Percentiles rank a stretch among this genome's conserved stretches.
These are phyloP conservation scores for Eurosta solidaginis DNA, from an alignment of 1,140 invertebrate genomes.

Conservation along the genomic window DNA sequence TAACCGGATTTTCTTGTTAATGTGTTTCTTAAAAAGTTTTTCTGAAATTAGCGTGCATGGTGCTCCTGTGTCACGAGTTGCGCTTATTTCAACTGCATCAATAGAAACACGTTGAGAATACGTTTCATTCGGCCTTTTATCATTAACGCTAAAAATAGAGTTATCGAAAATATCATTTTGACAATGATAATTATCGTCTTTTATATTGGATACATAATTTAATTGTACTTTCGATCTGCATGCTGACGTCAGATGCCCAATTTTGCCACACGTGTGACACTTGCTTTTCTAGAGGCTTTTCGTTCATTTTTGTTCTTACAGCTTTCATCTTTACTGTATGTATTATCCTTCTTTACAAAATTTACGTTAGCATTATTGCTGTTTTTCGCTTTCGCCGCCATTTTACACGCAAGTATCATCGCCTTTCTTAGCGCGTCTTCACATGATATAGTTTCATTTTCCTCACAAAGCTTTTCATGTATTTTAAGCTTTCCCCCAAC, in stretches of 20 bases:
- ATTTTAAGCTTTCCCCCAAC: slow-evolving; percentile 7
- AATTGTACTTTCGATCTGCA: neutral
- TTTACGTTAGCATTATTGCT: neutral
- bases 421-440: slow-evolving; percentile 29
- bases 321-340: neutral
- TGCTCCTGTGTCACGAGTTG: slow-evolving; percentile 1
- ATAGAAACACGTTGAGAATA: slow-evolving; percentile 10
- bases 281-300: neutral
- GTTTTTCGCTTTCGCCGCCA: too few species aligned
- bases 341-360: neutral
- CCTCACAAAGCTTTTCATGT: slow-evolving; percentile 28
- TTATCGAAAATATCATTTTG: slow-evolving; percentile 18
- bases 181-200: neutral
- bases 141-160: slow-evolving; percentile 25
- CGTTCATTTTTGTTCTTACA: slow-evolving; percentile 6
- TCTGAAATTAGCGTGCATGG: slow-evolving; percentile 31
- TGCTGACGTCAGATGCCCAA: slow-evolving; percentile 24
- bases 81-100: slow-evolving; percentile 7
- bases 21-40: slow-evolving; percentile 9
- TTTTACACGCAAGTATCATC: slow-evolving; percentile 25
- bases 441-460: slow-evolving; percentile 9
- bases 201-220: slow-evolving; percentile 26
- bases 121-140: neutral
- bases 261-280: slow-evolving; percentile 11
- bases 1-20: slow-evolving; percentile 1